Evolutionary conservation across 2,797 vertebrate genomes (phyloP).

Genomic region (Lates japonicus): DNA sequence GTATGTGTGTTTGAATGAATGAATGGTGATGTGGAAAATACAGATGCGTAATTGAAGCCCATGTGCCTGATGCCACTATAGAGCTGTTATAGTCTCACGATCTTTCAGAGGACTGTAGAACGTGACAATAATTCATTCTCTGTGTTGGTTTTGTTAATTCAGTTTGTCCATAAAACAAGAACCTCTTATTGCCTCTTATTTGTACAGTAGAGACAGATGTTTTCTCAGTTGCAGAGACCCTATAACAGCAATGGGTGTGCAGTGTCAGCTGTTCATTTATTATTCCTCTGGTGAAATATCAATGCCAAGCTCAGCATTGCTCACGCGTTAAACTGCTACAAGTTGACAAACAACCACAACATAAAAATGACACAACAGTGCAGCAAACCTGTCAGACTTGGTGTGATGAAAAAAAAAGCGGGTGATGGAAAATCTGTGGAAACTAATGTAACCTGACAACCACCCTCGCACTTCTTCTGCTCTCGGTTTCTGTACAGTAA

Average conservation of each 20-base stretch:
- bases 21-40: not conserved
- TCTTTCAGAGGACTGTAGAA: slow-evolving; percentile 4
- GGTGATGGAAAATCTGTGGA: slow-evolving; percentile 18
- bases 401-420: not conserved
- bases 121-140: slow-evolving; percentile 22
- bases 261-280: slow-evolving; percentile 27
- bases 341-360: slow-evolving; percentile 28
- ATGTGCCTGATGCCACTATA: not conserved
- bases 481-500: slow-evolving; percentile 12
- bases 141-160: slow-evolving; percentile 40
- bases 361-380: slow-evolving; percentile 14
- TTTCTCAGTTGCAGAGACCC: slow-evolving; percentile 22
- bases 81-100: not conserved
- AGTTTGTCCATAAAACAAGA: slow-evolving; percentile 18
- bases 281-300: slow-evolving; percentile 35
- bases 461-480: not conserved
- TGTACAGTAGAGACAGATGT: not conserved
- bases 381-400: slow-evolving; percentile 8
- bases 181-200: slow-evolving; percentile 16
- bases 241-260: slow-evolving; percentile 1
- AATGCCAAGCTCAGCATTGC: slow-evolving; percentile 32
- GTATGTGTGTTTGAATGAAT: not conserved
- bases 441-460: slow-evolving; percentile 9
- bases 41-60: slow-evolving; percentile 7
- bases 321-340: slow-evolving; percentile 26